Percentiles rank a stretch among this genome's conserved stretches.
Evolutionary conservation across 2,797 vertebrate genomes (phyloP).

Genomic region (Microctenopoma steveboyesi): DNA sequence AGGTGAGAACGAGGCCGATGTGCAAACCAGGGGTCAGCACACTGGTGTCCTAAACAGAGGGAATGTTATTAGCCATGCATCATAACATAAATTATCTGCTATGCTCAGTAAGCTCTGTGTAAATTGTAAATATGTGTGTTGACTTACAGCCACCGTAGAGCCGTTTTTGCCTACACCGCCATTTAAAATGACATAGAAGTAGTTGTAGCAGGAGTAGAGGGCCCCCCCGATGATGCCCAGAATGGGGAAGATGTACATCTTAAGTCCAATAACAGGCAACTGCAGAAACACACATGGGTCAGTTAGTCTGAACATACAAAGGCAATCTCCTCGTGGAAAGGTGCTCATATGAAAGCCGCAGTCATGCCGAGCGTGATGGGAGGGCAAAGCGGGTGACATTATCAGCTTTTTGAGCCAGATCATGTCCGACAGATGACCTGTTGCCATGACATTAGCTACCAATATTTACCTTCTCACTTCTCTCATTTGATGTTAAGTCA

Average conservation of each 20-base stretch:
- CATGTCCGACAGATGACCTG: constrained; percentile 76
- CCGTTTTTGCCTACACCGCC: constrained; percentile 98
- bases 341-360: constrained; percentile 59
- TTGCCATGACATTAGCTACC: constrained; percentile 82
- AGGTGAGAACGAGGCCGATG: constrained; percentile 89
- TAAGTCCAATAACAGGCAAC: constrained; percentile 89
- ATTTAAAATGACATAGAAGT: constrained; percentile 94
- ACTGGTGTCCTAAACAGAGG: constrained; percentile 90
- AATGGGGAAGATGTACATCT: constrained; percentile 88
- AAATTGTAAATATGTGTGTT: background rate
- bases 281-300: constrained; percentile 65
- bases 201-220: constrained; percentile 92
- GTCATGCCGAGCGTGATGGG: constrained; percentile 75
- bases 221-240: constrained; percentile 90
- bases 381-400: constrained; percentile 73
- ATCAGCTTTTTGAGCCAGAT: constrained; percentile 76
- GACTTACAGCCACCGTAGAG: constrained; percentile 96
- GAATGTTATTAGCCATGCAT: background rate
- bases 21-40: constrained; percentile 94
- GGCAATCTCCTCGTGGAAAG: background rate
- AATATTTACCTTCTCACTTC: constrained; percentile 89
- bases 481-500: constrained; percentile 84
- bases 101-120: no score
- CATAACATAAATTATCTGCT: background rate
- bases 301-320: constrained; percentile 7